These are phyloP conservation scores for Phoxinus dragarum DNA, from an alignment of 2,797 vertebrate genomes.

Conservation along the genomic window DNA sequence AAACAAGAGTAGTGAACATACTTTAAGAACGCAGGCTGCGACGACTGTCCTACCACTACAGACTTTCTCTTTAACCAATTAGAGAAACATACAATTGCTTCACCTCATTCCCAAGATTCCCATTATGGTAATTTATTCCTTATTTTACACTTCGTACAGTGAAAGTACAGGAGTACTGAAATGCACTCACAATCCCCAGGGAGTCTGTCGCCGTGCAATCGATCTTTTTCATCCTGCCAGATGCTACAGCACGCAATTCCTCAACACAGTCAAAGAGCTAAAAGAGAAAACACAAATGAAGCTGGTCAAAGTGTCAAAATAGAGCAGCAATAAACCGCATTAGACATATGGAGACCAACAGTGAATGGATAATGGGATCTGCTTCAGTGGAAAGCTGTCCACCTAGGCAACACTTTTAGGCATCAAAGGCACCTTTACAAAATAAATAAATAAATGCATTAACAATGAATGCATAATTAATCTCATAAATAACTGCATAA, in stretches of 20 bases:
- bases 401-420: neutral
- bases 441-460: neutral
- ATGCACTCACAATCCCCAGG: conserved; percentile 51
- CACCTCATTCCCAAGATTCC: neutral
- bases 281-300: conserved; percentile 28
- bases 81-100: conserved; percentile 13
- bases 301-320: conserved; percentile 3
- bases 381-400: too few relatives aligned
- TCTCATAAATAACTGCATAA: neutral
- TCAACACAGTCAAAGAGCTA: conserved; percentile 30
- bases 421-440: neutral
- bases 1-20: neutral
- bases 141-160: conserved; percentile 5
- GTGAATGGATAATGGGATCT: neutral
- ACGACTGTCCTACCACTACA: neutral
- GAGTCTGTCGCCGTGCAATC: conserved; percentile 37
- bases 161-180: conserved; percentile 10
- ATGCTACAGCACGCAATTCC: conserved; percentile 11
- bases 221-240: conserved; percentile 48
- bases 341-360: neutral
- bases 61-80: neutral
- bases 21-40: neutral
- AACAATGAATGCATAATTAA: neutral
- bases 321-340: neutral
- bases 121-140: conserved; percentile 4